Conservation (phyloP, 2,113 vertebrate species). For the Natator depressus region DNA sequence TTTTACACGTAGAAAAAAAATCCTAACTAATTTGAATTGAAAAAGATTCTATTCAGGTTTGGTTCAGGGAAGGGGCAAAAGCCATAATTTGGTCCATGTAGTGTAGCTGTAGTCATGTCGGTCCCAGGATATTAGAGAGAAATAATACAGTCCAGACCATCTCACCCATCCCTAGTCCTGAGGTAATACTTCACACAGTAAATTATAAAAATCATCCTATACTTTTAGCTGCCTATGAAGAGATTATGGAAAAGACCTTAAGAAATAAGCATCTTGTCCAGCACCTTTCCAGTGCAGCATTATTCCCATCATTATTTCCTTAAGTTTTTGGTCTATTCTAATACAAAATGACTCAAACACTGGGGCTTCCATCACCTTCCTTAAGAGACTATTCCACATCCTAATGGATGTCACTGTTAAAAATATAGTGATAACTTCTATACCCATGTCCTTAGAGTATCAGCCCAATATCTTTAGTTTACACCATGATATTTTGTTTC, state of each 20-base stretch:
- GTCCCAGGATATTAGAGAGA: too few species aligned
- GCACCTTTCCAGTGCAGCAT: neutral
- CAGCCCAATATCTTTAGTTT: neutral
- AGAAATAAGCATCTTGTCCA: too few species aligned
- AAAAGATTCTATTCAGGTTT: neutral
- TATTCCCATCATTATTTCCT: neutral
- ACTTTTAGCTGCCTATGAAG: too few species aligned
- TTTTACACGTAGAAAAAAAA: too few species aligned
- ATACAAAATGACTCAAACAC: neutral
- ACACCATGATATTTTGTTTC: neutral
- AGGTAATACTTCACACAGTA: neutral
- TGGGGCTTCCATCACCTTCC: neutral
- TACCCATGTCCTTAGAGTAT: neutral
- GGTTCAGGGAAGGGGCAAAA: neutral
- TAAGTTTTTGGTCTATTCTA: neutral
- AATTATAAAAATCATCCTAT: too few species aligned
- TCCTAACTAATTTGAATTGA: neutral
- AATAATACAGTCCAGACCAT: neutral
- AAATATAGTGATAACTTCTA: neutral
- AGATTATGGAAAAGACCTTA: too few species aligned
- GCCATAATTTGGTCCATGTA: too few species aligned
- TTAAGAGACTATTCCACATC: neutral
- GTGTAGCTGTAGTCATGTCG: too few species aligned
- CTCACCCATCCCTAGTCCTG: neutral
- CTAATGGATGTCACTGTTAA: neutral